Evolutionary conservation across 2,797 vertebrate genomes (phyloP), one percentile per base, ranked within the genome.

Genomic region (Gadopsis bispinosus): DNA sequence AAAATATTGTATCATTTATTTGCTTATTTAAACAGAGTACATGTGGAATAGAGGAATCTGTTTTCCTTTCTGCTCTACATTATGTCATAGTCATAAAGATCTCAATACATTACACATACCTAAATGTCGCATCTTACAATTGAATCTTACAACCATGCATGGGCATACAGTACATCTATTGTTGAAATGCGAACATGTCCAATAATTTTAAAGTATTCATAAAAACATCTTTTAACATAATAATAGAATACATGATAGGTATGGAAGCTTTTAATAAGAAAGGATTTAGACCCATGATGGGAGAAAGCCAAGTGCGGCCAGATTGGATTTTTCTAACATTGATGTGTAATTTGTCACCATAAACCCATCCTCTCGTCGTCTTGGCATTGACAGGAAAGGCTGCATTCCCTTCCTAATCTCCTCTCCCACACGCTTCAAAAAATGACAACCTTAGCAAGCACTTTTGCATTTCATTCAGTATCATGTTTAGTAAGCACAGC

Each of bases 271-370:
- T 67, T 71, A 76, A 77, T 77, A 69, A 78, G 75, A 73, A 56
- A 50, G 77, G 67, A 76, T 84, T 85, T 84, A 81, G 88, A 73
- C 67, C 76, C 48, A 66, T 80, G 80, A 83, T 78, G 45, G 55
- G 65, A 84, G 61, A 72, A 78, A 80, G 66, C 68, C 75, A 85
- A 78, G 75, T 83, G 71, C 5, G 20, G 66, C 41, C 74, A 67
- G 77, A 86, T 81, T 83, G 71, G 79, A 85, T 91, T 76, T 83
- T 75, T 69, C 66, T 45, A 69, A 65, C 75, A 72, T 10, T 72
- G 80, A 86, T 89, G 79, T 91, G 82, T 80, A 81, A 88, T 89
- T 81, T 86, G 84, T 87, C 84, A 54, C 69, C 13, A 66, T 87
- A 87, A 90, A 88, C 37, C 88, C 83, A 71, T 82, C 76, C 53